These are phyloP conservation scores for Rhopalosiphum nymphaeae DNA, from an alignment of 2,888 invertebrate genomes.

Conservation along the genomic window DNA sequence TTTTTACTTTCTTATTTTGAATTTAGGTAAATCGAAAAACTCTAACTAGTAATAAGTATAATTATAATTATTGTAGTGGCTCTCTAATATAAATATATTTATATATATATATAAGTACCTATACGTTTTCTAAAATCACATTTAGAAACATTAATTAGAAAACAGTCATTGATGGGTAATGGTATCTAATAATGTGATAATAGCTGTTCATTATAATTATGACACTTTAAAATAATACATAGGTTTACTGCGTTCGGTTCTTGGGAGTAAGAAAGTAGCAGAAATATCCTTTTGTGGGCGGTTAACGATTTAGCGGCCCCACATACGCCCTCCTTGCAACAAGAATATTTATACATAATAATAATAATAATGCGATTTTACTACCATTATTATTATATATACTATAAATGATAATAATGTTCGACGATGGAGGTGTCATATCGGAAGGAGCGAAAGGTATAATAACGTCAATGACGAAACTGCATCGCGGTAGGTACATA, in stretches of 20 bases:
- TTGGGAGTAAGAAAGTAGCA: neutral
- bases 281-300: neutral
- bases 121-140: neutral
- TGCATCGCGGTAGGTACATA: neutral
- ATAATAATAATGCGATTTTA: neutral
- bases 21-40: neutral
- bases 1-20: neutral
- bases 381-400: neutral
- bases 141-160: neutral
- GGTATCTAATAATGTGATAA: neutral
- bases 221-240: neutral
- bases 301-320: neutral
- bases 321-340: neutral
- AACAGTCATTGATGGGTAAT: neutral
- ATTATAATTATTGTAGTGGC: neutral
- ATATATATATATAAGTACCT: neutral
- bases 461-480: neutral
- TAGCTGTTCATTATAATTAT: neutral
- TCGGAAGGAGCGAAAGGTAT: constrained; percentile 29
- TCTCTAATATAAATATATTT: neutral
- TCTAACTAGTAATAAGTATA: neutral
- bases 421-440: neutral
- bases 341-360: neutral
- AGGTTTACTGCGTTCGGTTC: neutral
- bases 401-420: neutral